A percentile compares a stretch with the other conserved stretches of the same genome.
Conservation (phyloP, 2,888 invertebrate genomes). For the Andricus curvator region DNA sequence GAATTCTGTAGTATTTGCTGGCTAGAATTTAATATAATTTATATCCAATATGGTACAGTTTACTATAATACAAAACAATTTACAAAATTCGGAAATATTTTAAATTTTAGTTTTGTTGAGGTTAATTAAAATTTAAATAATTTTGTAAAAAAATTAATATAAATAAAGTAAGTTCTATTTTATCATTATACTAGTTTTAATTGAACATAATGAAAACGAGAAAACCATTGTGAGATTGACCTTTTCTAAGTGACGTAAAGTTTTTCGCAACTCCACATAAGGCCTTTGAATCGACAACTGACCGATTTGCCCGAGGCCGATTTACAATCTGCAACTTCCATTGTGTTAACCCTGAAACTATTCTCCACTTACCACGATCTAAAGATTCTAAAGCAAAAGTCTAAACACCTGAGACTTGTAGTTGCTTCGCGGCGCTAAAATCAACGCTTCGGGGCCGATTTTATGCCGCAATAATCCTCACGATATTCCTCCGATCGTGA, state of each 20-base stretch:
- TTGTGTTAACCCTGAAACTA: slow-evolving; percentile 19
- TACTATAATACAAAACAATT: too few species aligned
- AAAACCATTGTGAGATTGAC: neutral
- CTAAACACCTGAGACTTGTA: neutral
- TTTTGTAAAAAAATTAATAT: too few species aligned
- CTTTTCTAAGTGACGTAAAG: neutral
- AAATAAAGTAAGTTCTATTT: too few species aligned
- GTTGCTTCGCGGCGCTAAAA: neutral
- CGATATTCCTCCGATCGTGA: neutral
- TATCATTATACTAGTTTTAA: neutral
- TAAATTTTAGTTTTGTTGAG: too few species aligned
- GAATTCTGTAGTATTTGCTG: too few species aligned
- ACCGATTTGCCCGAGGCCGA: slow-evolving; percentile 4
- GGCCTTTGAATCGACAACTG: neutral
- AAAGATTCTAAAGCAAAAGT: slow-evolving; percentile 3
- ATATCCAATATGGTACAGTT: too few species aligned
- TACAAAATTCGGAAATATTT: too few species aligned
- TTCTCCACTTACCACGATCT: slow-evolving; percentile 2
- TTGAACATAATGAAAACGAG: neutral
- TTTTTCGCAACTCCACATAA: slow-evolving; percentile 4
- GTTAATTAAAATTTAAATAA: too few species aligned
- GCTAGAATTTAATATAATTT: too few species aligned
- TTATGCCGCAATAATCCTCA: neutral
- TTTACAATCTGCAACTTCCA: neutral
- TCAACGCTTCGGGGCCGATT: neutral